Conservation (phyloP, 2,888 invertebrate genomes). For the Aphidoletes aphidimyza region DNA sequence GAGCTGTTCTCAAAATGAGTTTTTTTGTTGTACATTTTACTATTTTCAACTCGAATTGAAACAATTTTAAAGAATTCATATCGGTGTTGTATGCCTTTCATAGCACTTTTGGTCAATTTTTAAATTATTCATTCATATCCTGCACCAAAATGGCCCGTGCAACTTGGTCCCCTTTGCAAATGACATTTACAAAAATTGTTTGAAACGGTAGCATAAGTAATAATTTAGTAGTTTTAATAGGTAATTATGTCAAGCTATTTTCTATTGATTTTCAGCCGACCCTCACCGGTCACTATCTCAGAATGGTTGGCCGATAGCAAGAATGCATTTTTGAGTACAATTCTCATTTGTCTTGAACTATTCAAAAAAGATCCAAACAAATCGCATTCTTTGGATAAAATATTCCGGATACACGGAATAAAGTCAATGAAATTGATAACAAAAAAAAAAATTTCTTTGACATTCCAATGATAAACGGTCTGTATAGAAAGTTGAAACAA, state of each 20-base stretch:
- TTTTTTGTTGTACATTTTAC: not conserved
- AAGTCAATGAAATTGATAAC: no score
- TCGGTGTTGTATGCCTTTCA: no score
- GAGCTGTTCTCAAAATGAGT: no score
- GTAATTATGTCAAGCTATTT: not conserved
- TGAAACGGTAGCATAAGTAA: not conserved
- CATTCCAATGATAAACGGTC: no score
- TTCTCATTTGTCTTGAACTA: no score
- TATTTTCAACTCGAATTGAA: not conserved
- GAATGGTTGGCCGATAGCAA: not conserved
- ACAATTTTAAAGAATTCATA: not conserved
- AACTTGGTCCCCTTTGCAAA: not conserved
- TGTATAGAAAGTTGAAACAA: no score
- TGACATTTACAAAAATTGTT: not conserved
- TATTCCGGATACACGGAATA: no score
- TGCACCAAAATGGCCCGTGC: not conserved
- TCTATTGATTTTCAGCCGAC: not conserved
- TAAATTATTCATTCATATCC: constrained; percentile 7
- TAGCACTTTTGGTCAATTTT: not conserved
- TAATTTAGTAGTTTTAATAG: constrained; percentile 17
- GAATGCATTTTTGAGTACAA: not conserved
- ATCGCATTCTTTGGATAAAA: no score
- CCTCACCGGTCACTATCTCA: not conserved
- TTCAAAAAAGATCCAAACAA: no score
- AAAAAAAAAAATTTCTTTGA: no score